These are phyloP conservation scores for Epicauta chinensis DNA, from an alignment of 1,140 invertebrate species.

Conservation along the genomic window DNA sequence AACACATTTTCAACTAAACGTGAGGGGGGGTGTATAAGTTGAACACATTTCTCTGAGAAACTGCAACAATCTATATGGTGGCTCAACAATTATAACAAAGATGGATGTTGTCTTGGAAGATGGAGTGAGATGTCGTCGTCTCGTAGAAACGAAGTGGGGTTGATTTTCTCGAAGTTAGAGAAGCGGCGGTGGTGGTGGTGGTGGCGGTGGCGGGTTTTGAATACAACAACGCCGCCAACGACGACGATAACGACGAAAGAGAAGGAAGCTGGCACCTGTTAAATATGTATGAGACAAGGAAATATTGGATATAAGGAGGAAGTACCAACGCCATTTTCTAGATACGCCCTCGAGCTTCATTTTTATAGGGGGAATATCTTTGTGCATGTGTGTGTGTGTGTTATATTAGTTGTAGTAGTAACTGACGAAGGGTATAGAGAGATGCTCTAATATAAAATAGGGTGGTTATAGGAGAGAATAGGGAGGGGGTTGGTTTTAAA, in stretches of 20 bases:
- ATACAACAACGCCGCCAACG: neutral
- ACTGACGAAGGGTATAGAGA: too few species aligned
- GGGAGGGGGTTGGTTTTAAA: too few species aligned
- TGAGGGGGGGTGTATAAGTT: neutral
- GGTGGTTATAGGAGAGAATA: too few species aligned
- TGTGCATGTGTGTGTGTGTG: too few species aligned
- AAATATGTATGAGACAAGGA: slow-evolving; percentile 35
- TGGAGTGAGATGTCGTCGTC: slow-evolving; percentile 3
- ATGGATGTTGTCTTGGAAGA: neutral
- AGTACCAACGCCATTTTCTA: slow-evolving; percentile 28
- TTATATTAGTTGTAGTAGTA: too few species aligned
- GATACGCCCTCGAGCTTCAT: slow-evolving; percentile 25
- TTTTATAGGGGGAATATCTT: slow-evolving; percentile 3
- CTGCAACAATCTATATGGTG: too few species aligned
- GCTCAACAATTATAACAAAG: too few species aligned
- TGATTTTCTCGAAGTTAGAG: too few species aligned
- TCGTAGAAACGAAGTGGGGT: slow-evolving; percentile 1
- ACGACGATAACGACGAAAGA: slow-evolving; percentile 2
- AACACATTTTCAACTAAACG: neutral
- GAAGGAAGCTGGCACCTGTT: slow-evolving; percentile 26
- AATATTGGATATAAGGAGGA: slow-evolving; percentile 33
- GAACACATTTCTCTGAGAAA: too few species aligned
- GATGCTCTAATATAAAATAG: too few species aligned
- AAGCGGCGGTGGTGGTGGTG: neutral
- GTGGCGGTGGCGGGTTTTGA: neutral